Conservation (phyloP, 1,140 invertebrate species). For the Pantala flavescens region DNA sequence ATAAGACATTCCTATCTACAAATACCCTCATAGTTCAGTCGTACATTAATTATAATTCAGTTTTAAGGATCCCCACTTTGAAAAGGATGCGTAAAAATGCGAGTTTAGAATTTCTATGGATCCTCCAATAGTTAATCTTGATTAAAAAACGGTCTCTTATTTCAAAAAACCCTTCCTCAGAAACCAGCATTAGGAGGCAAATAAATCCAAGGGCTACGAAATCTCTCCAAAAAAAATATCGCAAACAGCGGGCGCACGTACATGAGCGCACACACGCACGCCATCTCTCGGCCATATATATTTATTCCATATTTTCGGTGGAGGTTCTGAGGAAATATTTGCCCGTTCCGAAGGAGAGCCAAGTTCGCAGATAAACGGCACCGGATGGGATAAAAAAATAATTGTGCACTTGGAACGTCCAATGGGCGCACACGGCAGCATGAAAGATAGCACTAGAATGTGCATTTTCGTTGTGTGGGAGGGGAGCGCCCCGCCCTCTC, state of each 20-base stretch:
- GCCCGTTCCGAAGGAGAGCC: background rate
- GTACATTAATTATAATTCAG: no score
- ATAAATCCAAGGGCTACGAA: background rate
- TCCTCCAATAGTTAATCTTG: background rate
- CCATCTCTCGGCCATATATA: background rate
- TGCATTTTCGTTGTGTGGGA: background rate
- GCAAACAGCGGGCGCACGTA: background rate
- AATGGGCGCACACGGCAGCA: background rate
- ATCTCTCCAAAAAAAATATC: background rate
- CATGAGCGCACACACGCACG: background rate
- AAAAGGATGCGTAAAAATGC: no score
- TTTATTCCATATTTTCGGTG: background rate
- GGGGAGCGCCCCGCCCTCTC: no score
- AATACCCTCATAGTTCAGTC: no score
- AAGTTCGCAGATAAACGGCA: background rate
- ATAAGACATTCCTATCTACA: no score
- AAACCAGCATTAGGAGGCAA: background rate
- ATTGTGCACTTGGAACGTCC: background rate
- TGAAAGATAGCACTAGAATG: background rate
- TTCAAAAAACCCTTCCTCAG: background rate
- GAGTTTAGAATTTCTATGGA: no score
- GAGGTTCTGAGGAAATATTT: constrained; percentile 4
- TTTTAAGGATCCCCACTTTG: no score
- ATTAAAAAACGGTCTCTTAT: constrained; percentile 1
- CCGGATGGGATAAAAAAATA: background rate